A percentile compares a stretch with the other conserved stretches of the same genome.
Evolutionary conservation across 2,113 vertebrate species (phyloP).

Genomic region (Seriola quinqueradiata): DNA sequence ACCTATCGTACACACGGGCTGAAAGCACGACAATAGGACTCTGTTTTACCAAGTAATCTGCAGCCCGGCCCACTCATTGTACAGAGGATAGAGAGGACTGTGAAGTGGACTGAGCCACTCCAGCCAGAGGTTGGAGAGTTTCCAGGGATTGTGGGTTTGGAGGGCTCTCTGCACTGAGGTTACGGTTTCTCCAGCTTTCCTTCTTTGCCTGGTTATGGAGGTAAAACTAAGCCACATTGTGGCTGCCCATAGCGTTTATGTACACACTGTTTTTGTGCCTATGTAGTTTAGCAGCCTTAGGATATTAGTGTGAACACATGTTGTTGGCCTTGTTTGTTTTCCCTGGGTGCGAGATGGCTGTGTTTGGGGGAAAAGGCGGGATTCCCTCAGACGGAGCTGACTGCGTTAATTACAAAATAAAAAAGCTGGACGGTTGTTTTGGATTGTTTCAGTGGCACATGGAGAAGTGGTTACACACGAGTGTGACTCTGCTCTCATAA

Average conservation of each 20-base stretch:
- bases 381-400: slow-evolving; percentile 2
- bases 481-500: not conserved
- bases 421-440: slow-evolving; percentile 11
- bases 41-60: slow-evolving; percentile 56
- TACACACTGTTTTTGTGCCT: slow-evolving; percentile 27
- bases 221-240: slow-evolving; percentile 74
- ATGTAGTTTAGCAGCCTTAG: slow-evolving; percentile 27
- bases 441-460: slow-evolving; percentile 6
- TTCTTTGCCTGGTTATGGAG: slow-evolving; percentile 62
- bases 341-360: not conserved
- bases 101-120: slow-evolving; percentile 65
- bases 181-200: slow-evolving; percentile 73
- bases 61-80: slow-evolving; percentile 46
- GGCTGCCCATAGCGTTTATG: slow-evolving; percentile 63
- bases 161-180: slow-evolving; percentile 76
- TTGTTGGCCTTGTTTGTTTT: not conserved
- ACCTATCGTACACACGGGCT: slow-evolving; percentile 24
- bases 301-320: slow-evolving; percentile 43
- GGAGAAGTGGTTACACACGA: not conserved
- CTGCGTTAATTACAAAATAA: slow-evolving; percentile 3
- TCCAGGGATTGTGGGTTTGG: slow-evolving; percentile 82
- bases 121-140: slow-evolving; percentile 53
- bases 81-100: slow-evolving; percentile 44
- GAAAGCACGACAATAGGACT: slow-evolving; percentile 55
- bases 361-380: slow-evolving; percentile 2